Base-by-base conservation (phyloP, 2,113 vertebrate species). In the Barnardius zonarius region DNA sequence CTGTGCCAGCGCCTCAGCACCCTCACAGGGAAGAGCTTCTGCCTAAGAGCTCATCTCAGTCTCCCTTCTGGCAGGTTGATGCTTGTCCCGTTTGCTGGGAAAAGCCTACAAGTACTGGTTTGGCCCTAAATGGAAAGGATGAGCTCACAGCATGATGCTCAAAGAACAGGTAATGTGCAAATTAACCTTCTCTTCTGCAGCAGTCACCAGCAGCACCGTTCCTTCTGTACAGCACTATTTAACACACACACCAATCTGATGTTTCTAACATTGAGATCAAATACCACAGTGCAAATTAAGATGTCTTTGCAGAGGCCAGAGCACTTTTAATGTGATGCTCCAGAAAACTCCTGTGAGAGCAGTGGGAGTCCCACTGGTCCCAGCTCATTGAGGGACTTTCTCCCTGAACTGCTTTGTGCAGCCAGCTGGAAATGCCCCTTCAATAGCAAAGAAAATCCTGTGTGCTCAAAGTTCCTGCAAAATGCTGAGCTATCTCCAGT, bases 121-220 rank as follows among this genome's bases (percentile, higher is more conserved):
- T 35, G 35, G 15, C 11, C n/a, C 1, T 0, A 18, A 82, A 35
- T 0, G 3, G 46, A 27, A 62, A 23, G 33, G 33, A 31, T 4
- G 35, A 44, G 52, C 31, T 8, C 0, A 0, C 7, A 49, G 59
- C 6, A 8, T 0, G 4, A 17, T 15, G 77, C 16, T 66, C 30
- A 39, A n/a, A 13, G 33, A 44, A 4, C 33, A 12, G 22, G 44
- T 14, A 31, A 66, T 0, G 4, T 1, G 9, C 25, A 43, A 43
- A n/a, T 4, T 6, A 30, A 41, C 39, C 28, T 31, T 7, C 6
- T 31, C 67, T 15, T 18, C 68, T 18, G 2, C 2, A 0, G 51
- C 0, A 0, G 14, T 7, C 66, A 12, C n/a, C 7, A 2, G 11
- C 67, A 39, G 74, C 68, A 19, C 28, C 31, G 2, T 43, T 46